Percentiles rank a stretch among this genome's conserved stretches.
phyloP scores from a whole-genome alignment of 2,888 invertebrate genomes.

The Odiellus spinosus region DNA sequence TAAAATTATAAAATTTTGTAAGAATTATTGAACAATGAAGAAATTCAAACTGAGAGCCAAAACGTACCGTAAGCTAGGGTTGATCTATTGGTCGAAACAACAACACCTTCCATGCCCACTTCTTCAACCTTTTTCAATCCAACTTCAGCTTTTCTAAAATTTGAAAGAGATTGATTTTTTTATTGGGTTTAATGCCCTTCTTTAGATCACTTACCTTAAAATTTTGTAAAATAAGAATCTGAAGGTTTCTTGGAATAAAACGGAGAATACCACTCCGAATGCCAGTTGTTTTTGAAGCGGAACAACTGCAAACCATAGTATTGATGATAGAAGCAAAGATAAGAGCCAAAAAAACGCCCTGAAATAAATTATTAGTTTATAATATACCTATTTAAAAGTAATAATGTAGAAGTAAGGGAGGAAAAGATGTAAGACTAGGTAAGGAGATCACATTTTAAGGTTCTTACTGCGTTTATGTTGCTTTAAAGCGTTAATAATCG shows the following conservation, averaged over 20 bases:
- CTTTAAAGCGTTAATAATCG: no score
- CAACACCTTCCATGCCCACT: slow-evolving; percentile 34
- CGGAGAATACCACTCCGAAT: slow-evolving; percentile 77
- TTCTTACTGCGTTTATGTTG: no score
- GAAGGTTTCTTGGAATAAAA: slow-evolving; percentile 79
- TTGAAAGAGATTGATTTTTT: background rate
- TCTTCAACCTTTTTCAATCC: slow-evolving; percentile 72
- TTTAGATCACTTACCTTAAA: slow-evolving; percentile 31
- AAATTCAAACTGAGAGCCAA: background rate
- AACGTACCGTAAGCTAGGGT: slow-evolving; percentile 67
- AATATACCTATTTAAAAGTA: background rate
- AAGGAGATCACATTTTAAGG: background rate
- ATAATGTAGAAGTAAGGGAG: background rate
- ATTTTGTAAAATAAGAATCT: slow-evolving; percentile 35
- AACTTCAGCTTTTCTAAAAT: slow-evolving; percentile 58
- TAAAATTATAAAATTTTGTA: slow-evolving; percentile 20
- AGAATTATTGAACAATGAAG: background rate
- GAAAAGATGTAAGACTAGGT: background rate
- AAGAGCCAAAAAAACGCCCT: slow-evolving; percentile 68
- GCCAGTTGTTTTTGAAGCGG: slow-evolving; percentile 58
- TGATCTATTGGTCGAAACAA: slow-evolving; percentile 70
- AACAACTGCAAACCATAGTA: slow-evolving; percentile 72
- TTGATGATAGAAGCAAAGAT: slow-evolving; percentile 69
- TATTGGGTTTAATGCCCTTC: background rate
- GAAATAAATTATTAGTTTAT: slow-evolving; percentile 21